Conservation (phyloP, 2,113 vertebrate species). For the Poeciliopsis turrubarensis region DNA sequence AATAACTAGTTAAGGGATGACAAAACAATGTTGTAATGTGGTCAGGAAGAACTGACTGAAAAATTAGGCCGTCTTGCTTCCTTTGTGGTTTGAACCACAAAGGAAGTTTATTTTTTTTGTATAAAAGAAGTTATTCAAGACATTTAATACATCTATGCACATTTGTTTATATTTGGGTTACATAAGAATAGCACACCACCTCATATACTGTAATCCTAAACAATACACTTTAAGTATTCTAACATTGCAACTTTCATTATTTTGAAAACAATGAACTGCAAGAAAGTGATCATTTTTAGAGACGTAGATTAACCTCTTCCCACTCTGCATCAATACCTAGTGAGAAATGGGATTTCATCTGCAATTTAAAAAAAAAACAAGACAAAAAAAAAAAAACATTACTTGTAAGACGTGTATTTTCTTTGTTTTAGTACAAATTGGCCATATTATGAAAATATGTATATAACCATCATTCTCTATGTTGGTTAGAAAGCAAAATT, state of each 20-base stretch:
- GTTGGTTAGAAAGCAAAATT: neutral
- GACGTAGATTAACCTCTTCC: conserved; percentile 11
- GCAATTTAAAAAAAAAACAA: neutral
- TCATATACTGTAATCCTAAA: neutral
- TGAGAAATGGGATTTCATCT: conserved; percentile 4
- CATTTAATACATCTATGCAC: neutral
- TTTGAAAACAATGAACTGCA: conserved; percentile 6
- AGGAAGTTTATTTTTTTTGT: no score
- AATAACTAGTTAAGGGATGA: neutral
- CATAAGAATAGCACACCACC: neutral
- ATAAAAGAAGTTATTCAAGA: neutral
- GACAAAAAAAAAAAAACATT: neutral
- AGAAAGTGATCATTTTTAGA: conserved; percentile 15
- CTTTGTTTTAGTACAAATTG: neutral
- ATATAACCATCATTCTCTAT: neutral
- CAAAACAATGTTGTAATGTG: no score
- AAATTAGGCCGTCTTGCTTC: neutral
- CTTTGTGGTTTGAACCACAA: neutral
- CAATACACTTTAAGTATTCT: neutral
- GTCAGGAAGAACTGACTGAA: no score
- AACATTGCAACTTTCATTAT: neutral
- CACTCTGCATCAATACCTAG: conserved; percentile 16
- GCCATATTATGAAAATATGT: neutral
- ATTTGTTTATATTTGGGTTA: neutral
- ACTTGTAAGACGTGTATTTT: neutral